phyloP scores from a whole-genome alignment of 2,797 vertebrate species.

The Podarcis lilfordi region DNA sequence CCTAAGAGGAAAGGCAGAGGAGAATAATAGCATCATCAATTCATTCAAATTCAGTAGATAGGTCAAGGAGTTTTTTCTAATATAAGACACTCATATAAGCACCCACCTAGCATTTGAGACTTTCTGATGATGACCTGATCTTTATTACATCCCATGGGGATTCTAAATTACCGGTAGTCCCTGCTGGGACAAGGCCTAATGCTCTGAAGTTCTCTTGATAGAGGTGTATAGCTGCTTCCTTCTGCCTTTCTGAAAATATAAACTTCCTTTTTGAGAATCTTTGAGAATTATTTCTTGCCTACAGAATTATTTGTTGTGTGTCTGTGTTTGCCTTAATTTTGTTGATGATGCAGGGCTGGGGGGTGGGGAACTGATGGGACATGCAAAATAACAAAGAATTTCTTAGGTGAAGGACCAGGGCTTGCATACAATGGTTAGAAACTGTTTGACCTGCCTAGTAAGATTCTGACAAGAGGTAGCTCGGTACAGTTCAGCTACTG shows the following conservation, averaged over 20 bases:
- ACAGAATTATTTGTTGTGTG: not conserved
- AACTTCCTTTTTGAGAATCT: not conserved
- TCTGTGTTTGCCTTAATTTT: not conserved
- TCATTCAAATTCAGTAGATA: too few relatives aligned
- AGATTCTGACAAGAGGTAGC: not conserved
- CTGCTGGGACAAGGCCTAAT: not conserved
- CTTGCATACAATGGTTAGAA: not conserved
- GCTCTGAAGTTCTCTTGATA: not conserved
- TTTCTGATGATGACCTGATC: not conserved
- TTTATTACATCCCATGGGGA: not conserved
- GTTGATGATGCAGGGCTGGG: not conserved
- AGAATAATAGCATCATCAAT: too few relatives aligned
- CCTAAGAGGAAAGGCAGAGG: too few relatives aligned
- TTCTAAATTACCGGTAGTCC: not conserved
- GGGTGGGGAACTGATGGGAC: too few relatives aligned
- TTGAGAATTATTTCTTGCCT: not conserved
- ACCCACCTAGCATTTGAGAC: not conserved
- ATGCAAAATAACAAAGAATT: not conserved
- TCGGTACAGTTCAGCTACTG: not conserved
- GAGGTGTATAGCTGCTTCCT: not conserved
- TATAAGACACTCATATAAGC: too few relatives aligned
- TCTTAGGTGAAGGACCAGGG: not conserved
- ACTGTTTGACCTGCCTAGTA: not conserved
- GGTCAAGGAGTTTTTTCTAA: too few relatives aligned
- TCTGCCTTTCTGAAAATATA: not conserved